Base-by-base conservation (phyloP, 2,888 invertebrate genomes). In the Encarsia formosa region DNA sequence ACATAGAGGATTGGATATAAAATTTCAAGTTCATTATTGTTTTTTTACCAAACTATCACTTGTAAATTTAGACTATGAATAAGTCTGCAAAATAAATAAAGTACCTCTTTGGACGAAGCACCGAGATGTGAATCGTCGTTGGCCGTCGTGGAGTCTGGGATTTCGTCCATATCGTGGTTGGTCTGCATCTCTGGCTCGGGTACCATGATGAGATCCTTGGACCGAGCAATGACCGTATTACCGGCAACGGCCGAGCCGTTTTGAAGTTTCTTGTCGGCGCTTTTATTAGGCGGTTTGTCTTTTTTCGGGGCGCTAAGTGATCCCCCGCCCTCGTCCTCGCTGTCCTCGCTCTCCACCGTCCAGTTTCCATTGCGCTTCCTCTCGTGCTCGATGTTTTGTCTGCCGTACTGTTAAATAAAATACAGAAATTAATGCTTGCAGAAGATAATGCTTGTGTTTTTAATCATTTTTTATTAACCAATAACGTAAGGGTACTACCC, bases 371-470 rank as follows among this genome's bases (percentile, higher is more conserved):
- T 73, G 39, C 78, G 75, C 79, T 81, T 69, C 41, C 56, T 69
- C 4, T 69, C 72, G 44, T 62, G 68, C 57, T 73, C 73, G 47
- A 73, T 73, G 45, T 90, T 88, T 66, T 86, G 85, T 54, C 89
- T 79, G 45, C 91, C 91, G 78, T 88, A 90, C 90, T 91, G 78
- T 5, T 79, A 77, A 32, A 39, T 15, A n/a, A n/a, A n/a, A n/a
- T n/a, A n/a, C n/a, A n/a, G n/a, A n/a, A n/a, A n/a, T n/a, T n/a
- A n/a, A n/a, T n/a, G n/a, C n/a, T n/a, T n/a, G n/a, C n/a, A n/a
- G n/a, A n/a, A n/a, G n/a, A n/a, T n/a, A n/a, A n/a, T n/a, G n/a
- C n/a, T n/a, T n/a, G n/a, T n/a, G n/a, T n/a, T n/a, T n/a, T n/a
- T 29, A 29, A 29, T 29, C 29, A 29, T 29, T 29, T n/a, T n/a